Evolutionary conservation across 2,113 vertebrate genomes (phyloP).

Genomic region (Erpornis zantholeuca): DNA sequence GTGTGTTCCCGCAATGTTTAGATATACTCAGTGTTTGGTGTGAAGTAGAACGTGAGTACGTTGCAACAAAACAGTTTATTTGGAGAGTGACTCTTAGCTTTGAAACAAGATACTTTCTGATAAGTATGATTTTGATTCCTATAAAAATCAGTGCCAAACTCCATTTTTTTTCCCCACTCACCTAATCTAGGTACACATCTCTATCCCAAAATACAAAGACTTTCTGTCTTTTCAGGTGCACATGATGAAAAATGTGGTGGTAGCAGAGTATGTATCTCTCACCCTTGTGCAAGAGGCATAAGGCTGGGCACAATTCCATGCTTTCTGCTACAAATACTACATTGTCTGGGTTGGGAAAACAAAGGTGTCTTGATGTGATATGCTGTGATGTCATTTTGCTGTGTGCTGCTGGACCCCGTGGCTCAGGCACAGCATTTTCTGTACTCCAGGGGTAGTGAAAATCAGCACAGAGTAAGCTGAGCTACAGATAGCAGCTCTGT

Average conservation of each 20-base stretch:
- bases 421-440: background rate
- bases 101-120: background rate
- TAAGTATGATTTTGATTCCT: background rate
- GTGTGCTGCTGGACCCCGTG: background rate
- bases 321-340: background rate
- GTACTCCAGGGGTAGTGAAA: background rate
- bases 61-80: background rate
- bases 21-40: background rate
- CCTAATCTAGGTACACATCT: background rate
- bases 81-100: background rate
- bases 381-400: background rate
- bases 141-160: background rate
- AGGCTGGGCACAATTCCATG: background rate
- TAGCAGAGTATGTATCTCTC: background rate
- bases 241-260: background rate
- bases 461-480: background rate
- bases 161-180: background rate
- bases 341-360: background rate
- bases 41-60: background rate
- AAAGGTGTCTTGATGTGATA: constrained; percentile 5
- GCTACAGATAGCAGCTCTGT: background rate
- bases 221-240: background rate
- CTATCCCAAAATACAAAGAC: background rate
- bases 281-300: background rate
- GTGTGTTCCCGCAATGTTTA: background rate